phyloP scores from a whole-genome alignment of 2,113 vertebrate genomes.

The Chiloscyllium plagiosum region DNA sequence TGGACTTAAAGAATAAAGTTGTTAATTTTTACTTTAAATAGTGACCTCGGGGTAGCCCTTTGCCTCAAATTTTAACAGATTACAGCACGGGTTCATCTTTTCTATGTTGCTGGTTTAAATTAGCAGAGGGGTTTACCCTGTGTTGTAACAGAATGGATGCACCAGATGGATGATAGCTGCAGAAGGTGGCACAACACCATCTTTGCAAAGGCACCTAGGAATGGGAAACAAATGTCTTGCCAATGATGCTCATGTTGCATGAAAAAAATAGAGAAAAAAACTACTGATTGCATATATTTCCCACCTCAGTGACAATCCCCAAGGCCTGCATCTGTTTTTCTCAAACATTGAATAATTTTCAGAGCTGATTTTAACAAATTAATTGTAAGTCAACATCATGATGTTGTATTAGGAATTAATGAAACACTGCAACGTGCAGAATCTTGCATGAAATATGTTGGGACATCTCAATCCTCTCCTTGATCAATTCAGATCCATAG shows the following conservation, averaged over 20 bases:
- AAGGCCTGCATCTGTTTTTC: neutral
- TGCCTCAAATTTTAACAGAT: too few relatives aligned
- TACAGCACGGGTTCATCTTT: too few relatives aligned
- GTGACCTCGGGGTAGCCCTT: too few relatives aligned
- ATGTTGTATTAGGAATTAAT: neutral
- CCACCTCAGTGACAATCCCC: neutral
- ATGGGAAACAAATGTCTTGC: neutral
- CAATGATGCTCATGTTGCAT: neutral
- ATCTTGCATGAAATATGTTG: too few relatives aligned
- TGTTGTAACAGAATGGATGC: too few relatives aligned
- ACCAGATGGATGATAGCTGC: neutral
- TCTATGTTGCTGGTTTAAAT: too few relatives aligned
- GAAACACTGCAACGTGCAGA: neutral
- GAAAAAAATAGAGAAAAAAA: neutral
- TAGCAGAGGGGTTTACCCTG: too few relatives aligned
- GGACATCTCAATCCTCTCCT: neutral
- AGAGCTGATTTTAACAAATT: neutral
- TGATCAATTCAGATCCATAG: neutral
- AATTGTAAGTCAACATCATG: neutral
- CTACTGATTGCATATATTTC: neutral
- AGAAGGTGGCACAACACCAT: neutral
- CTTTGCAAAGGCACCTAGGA: neutral
- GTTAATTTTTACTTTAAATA: too few relatives aligned
- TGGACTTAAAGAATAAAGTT: too few relatives aligned
- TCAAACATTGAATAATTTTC: neutral